A percentile compares a stretch with the other conserved stretches of the same genome.
Evolutionary conservation across 2,113 vertebrate genomes (phyloP).

Genomic region (Physeter macrocephalus): DNA sequence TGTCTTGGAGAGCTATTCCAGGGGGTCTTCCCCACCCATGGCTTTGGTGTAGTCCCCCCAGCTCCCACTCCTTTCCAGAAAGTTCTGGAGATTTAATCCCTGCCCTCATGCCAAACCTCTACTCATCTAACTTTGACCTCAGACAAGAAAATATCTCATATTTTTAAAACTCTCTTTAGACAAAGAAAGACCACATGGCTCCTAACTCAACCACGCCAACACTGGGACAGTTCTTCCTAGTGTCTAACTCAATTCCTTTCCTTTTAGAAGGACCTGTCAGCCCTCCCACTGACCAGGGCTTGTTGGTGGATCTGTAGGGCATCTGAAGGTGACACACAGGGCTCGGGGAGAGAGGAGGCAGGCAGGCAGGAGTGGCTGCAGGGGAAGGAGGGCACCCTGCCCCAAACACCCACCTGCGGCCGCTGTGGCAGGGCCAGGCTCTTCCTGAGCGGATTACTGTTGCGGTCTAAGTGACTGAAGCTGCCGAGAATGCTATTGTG

Average conservation of each 20-base stretch:
- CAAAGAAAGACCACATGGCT: not conserved
- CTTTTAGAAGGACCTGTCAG: not conserved
- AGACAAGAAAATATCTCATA: not conserved
- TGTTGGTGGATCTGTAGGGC: not conserved
- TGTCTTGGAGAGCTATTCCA: not conserved
- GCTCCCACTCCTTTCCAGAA: not conserved
- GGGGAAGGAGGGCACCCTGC: not conserved
- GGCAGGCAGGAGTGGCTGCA: not conserved
- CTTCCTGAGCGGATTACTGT: not conserved
- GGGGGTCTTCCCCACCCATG: not conserved
- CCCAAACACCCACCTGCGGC: rapidly evolving
- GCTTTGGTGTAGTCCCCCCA: not conserved
- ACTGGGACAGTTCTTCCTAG: not conserved
- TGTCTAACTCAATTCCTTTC: not conserved
- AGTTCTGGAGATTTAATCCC: not conserved
- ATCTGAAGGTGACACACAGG: not conserved
- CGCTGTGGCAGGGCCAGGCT: not conserved
- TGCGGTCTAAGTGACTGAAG: not conserved
- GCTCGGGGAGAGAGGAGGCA: too few species aligned
- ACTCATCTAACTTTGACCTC: not conserved
- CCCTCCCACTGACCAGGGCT: rapidly evolving
- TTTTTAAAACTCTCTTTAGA: not conserved
- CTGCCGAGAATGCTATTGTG: not conserved
- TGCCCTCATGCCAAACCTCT: not conserved
- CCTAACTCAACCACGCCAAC: not conserved